Evolutionary conservation across 2,888 invertebrate genomes (phyloP).

Genomic region (Hyalella azteca): DNA sequence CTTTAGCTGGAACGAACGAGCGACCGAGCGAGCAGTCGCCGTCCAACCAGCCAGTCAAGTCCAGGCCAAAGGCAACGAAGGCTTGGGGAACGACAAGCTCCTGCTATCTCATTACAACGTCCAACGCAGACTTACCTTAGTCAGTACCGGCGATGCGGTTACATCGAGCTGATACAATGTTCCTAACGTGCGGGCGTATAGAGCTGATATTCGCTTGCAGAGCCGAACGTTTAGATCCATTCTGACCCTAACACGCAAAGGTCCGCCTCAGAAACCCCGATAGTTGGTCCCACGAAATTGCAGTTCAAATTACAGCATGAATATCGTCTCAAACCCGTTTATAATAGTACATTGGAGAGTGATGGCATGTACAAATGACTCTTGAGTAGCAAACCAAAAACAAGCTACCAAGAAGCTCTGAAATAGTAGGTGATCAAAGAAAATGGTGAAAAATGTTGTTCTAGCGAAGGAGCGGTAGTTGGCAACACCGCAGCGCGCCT

Average conservation of each 20-base stretch:
- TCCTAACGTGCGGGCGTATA: background rate
- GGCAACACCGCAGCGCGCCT: constrained; percentile 37
- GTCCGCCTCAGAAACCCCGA: constrained; percentile 35
- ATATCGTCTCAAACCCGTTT: constrained; percentile 30
- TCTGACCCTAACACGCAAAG: background rate
- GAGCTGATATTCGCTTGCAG: background rate
- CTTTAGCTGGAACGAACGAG: constrained; percentile 30
- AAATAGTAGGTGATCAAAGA: constrained; percentile 19
- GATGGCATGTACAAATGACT: constrained; percentile 36
- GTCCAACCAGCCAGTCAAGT: constrained; percentile 32
- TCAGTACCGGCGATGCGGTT: no score
- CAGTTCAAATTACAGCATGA: constrained; percentile 36
- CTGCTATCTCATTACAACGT: constrained; percentile 35
- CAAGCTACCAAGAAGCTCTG: constrained; percentile 6
- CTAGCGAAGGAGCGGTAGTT: constrained; percentile 24
- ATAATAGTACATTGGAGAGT: constrained; percentile 27
- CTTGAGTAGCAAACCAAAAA: constrained; percentile 28
- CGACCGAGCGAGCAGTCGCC: constrained; percentile 30
- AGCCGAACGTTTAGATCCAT: background rate
- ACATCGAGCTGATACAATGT: no score
- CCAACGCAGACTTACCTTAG: constrained; percentile 25
- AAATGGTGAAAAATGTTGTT: constrained; percentile 24
- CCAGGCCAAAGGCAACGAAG: constrained; percentile 37
- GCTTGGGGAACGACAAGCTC: constrained; percentile 36
- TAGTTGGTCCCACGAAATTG: constrained; percentile 21